A percentile compares a stretch with the other conserved stretches of the same genome.
phyloP scores from a whole-genome alignment of 37 sponge, comb jelly and placozoan species.

The Geodia barretti region DNA sequence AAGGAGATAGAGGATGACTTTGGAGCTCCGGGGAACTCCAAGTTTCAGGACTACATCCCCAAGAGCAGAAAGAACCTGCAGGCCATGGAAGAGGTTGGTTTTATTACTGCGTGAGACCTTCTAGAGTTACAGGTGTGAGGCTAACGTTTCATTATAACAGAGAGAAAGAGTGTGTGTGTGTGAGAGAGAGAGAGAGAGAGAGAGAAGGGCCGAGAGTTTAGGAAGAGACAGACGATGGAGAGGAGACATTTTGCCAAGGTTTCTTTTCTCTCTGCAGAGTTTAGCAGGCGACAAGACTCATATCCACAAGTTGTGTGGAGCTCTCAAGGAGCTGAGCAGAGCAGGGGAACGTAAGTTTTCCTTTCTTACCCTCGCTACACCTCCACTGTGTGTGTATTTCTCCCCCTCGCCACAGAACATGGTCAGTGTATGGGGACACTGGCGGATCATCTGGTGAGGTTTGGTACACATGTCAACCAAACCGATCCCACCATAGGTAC shows the following conservation, averaged over 20 bases:
- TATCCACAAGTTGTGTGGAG: conserved; percentile 58
- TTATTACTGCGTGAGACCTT: not conserved
- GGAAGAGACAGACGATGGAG: too few relatives aligned
- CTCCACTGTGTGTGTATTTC: too few relatives aligned
- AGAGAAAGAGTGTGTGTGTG: too few relatives aligned
- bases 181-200: not conserved
- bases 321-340: conserved; percentile 51
- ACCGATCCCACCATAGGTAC: conserved; percentile 63
- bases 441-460: conserved; percentile 64
- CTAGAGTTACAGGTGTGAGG: not conserved
- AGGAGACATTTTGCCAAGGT: not conserved
- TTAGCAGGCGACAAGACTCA: conserved; percentile 63
- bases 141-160: too few relatives aligned
- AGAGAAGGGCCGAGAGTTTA: too few relatives aligned
- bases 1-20: conserved; percentile 75
- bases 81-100: conserved; percentile 71
- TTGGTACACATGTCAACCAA: conserved; percentile 59
- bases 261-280: conserved; percentile 28
- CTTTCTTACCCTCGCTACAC: too few relatives aligned
- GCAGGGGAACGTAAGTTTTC: conserved; percentile 69
- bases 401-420: conserved; percentile 29
- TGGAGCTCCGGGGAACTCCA: conserved; percentile 43
- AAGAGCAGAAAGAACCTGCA: conserved; percentile 51
- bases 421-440: conserved; percentile 30
- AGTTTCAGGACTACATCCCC: conserved; percentile 72